phyloP scores from a whole-genome alignment of 2,888 invertebrate species.

The Barypeithes pellucidus region DNA sequence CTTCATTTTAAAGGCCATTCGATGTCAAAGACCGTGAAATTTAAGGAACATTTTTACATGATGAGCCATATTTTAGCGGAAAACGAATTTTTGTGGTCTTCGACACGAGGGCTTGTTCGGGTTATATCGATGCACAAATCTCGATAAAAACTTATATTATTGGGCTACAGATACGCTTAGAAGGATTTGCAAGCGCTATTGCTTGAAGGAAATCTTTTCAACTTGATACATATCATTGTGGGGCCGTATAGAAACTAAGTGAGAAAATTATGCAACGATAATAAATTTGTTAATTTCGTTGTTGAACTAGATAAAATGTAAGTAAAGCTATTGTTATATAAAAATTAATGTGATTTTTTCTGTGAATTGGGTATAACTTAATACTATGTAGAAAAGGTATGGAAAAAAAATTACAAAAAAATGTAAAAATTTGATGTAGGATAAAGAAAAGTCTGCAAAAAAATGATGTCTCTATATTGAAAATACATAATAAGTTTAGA shows the following conservation, averaged over 20 bases:
- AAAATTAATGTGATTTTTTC: constrained; percentile 35
- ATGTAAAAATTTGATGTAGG: constrained; percentile 25
- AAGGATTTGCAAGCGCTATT: constrained; percentile 29
- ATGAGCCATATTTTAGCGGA: no score
- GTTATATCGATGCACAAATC: no score
- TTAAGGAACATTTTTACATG: no score
- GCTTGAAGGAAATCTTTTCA: constrained; percentile 31
- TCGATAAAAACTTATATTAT: not conserved
- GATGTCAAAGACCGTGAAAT: no score
- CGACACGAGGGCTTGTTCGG: no score
- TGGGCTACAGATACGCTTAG: constrained; percentile 39
- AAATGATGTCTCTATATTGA: constrained; percentile 36
- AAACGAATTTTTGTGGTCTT: no score
- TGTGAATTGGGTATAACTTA: constrained; percentile 28
- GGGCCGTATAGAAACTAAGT: constrained; percentile 41
- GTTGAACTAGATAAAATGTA: constrained; percentile 9
- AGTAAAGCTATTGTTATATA: constrained; percentile 19
- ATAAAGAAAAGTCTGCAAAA: constrained; percentile 13
- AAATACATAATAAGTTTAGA: constrained; percentile 13
- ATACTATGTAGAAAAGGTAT: not conserved
- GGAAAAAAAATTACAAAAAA: constrained; percentile 33
- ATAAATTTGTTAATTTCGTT: constrained; percentile 33
- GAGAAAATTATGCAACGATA: constrained; percentile 43
- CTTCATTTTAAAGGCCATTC: no score
- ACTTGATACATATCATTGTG: constrained; percentile 53